These are phyloP conservation scores for Anhinga rufa DNA, from an alignment of 2,113 vertebrate species.

Conservation along the genomic window DNA sequence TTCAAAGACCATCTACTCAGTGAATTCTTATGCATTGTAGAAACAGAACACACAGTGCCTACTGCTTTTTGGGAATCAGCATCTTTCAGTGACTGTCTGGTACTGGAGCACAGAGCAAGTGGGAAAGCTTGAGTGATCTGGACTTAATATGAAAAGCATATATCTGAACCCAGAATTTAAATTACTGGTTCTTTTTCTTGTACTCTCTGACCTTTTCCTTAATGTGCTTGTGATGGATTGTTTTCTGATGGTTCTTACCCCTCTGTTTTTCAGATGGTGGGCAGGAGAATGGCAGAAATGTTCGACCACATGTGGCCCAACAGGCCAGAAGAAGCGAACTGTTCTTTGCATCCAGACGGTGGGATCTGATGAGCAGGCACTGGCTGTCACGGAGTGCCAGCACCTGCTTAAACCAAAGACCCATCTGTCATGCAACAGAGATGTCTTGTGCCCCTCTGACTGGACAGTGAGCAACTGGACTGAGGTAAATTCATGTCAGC, in stretches of 20 bases:
- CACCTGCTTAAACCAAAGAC: slow-evolving; percentile 89
- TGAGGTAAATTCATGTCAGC: slow-evolving; percentile 68
- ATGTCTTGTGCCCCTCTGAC: slow-evolving; percentile 86
- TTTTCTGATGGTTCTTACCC: background rate
- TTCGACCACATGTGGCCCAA: slow-evolving; percentile 82
- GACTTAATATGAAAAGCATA: background rate
- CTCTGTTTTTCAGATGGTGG: slow-evolving; percentile 86
- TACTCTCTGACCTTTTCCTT: background rate
- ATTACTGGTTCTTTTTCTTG: background rate
- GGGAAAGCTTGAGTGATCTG: background rate
- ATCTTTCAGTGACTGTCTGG: background rate
- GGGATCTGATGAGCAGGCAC: slow-evolving; percentile 87
- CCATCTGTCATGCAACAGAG: slow-evolving; percentile 86
- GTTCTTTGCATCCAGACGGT: slow-evolving; percentile 90
- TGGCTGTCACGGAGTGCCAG: slow-evolving; percentile 82
- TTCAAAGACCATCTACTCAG: background rate
- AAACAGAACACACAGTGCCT: background rate
- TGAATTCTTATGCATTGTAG: background rate
- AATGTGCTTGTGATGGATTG: background rate
- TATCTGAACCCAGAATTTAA: background rate
- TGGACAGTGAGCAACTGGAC: slow-evolving; percentile 92
- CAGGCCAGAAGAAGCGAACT: slow-evolving; percentile 84
- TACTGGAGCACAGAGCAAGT: background rate
- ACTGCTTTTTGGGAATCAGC: background rate
- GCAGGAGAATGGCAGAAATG: slow-evolving; percentile 95